phyloP scores from a whole-genome alignment of 2,797 vertebrate species.

The Pampus argenteus region DNA sequence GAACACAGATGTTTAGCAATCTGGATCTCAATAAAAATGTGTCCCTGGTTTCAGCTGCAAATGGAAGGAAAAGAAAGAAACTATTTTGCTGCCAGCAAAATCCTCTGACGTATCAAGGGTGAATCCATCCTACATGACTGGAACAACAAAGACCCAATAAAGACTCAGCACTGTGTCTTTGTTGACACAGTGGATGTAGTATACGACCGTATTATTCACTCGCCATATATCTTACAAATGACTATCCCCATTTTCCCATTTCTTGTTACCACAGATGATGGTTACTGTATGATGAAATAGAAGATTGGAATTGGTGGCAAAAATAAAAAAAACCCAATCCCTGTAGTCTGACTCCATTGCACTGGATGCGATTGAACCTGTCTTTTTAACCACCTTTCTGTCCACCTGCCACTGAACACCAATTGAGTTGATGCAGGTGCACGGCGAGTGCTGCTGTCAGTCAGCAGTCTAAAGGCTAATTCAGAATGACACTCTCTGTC shows the following conservation, averaged over 20 bases:
- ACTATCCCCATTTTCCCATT: slow-evolving; percentile 23
- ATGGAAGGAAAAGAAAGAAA: slow-evolving; percentile 63
- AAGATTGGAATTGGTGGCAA: slow-evolving; percentile 58
- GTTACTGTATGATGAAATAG: slow-evolving; percentile 50
- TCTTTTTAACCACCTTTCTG: slow-evolving; percentile 59
- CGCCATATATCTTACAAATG: slow-evolving; percentile 33
- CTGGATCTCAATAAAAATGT: slow-evolving; percentile 71
- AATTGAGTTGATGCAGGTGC: slow-evolving; percentile 58
- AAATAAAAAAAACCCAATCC: slow-evolving; percentile 66
- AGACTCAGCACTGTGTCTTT: slow-evolving; percentile 52
- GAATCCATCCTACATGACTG: slow-evolving; percentile 65
- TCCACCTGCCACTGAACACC: slow-evolving; percentile 54
- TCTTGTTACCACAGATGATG: slow-evolving; percentile 49
- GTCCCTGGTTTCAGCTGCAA: slow-evolving; percentile 68
- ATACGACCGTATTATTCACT: slow-evolving; percentile 56
- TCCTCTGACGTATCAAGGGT: slow-evolving; percentile 64
- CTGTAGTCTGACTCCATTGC: slow-evolving; percentile 51
- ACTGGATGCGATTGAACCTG: slow-evolving; percentile 54
- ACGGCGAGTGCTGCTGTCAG: slow-evolving; percentile 61
- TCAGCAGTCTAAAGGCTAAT: slow-evolving; percentile 71
- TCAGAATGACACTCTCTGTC: slow-evolving; percentile 58
- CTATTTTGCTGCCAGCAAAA: slow-evolving; percentile 61
- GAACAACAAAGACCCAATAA: slow-evolving; percentile 64
- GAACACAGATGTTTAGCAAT: slow-evolving; percentile 76
- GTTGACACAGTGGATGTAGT: slow-evolving; percentile 46